Evolutionary conservation across 1,140 invertebrate species (phyloP).

Genomic region (Apolygus lucorum): DNA sequence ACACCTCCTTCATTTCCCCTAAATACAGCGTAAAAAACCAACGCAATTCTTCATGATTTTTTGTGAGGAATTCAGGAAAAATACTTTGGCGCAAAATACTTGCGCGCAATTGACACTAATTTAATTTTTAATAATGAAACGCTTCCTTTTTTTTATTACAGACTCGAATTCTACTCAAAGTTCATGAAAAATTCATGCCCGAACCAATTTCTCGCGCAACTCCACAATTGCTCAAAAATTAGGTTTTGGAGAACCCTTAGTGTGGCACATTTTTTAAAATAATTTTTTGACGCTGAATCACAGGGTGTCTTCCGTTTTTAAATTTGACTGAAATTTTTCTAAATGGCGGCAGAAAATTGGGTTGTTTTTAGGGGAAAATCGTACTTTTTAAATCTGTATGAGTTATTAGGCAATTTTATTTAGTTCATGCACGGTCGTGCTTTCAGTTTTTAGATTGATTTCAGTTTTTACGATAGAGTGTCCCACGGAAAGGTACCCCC

Average conservation of each 20-base stretch:
- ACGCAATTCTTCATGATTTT: background rate
- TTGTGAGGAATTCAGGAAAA: background rate
- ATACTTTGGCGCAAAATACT: background rate
- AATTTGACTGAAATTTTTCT: background rate
- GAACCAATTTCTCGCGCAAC: background rate
- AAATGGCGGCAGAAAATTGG: background rate
- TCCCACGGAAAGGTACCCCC: too few relatives aligned
- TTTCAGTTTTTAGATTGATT: too few relatives aligned
- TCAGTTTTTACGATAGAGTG: too few relatives aligned
- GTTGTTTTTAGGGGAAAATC: background rate
- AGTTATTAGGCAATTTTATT: too few relatives aligned
- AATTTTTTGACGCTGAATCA: too few relatives aligned
- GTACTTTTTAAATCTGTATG: too few relatives aligned
- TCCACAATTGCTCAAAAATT: background rate
- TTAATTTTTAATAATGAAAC: background rate
- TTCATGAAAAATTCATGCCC: background rate
- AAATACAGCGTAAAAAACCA: too few relatives aligned
- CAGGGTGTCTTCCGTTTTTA: background rate
- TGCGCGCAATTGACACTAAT: background rate
- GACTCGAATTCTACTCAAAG: background rate
- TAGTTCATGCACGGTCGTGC: too few relatives aligned
- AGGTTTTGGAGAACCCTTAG: background rate
- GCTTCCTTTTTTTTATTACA: background rate
- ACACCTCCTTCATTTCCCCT: too few relatives aligned
- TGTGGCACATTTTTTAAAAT: too few relatives aligned